Base-by-base conservation (phyloP, 2,888 invertebrate species). In the Pyrochroa serraticornis region DNA sequence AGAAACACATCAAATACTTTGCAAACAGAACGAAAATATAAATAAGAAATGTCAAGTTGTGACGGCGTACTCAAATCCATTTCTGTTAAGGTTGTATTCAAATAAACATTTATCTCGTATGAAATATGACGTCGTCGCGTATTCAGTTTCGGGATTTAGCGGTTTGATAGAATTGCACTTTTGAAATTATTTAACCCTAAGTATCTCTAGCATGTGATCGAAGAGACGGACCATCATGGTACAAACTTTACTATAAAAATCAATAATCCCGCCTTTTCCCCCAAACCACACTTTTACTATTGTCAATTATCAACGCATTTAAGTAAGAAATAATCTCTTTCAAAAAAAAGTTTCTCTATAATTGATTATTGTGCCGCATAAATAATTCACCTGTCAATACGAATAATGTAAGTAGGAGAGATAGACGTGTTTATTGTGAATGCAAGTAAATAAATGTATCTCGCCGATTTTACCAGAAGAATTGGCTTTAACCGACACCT, bases 11-110 rank as follows among this genome's bases (percentile, higher is more conserved):
- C 44, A 35, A 56, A 56, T 56, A 56, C 50, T 49, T 55, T 50
- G 56, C 55, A 43, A 50, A 48, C 56, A 50, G 44, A 45, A 42
- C 44, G 50, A 49, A 56, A 56, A 50, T 59, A 54, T 59, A 59
- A 59, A 59, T 59, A 59, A 59, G 54, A 59, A 44, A 56, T 49
- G 59, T 59, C 59, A 59, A 54, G 59, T 50, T 54, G 45, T 54
- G 59, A 59, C 56, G 49, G 56, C 49, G 56, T 56, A 56, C 54
- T 59, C 42, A 54, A 59, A 59, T 59, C 54, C 59, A 59, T 59
- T 59, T 50, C 37, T 46, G 50, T 46, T 59, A 50, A 54, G 50
- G 59, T 37, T 54, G 50, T 59, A 54, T 59, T 59, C 59, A 59
- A 59, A 59, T 54, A 59, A 54, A 50, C 58, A 53, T 58, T 58